Conservation (phyloP, 1,140 invertebrate genomes). For the Eciton burchellii region DNA sequence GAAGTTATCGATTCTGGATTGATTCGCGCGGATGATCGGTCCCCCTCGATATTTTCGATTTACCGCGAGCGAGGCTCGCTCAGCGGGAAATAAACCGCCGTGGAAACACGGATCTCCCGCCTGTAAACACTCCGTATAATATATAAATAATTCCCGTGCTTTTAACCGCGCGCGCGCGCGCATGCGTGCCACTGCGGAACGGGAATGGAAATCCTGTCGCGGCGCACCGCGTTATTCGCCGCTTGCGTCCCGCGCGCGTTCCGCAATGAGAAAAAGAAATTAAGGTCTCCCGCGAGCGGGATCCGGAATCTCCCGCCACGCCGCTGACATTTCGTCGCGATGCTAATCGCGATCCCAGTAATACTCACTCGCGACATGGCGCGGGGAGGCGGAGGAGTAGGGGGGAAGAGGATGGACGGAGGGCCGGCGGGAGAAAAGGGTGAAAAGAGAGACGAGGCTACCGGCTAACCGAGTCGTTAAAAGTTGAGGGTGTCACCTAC, state of each 20-base stretch:
- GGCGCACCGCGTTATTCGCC: constrained; percentile 32
- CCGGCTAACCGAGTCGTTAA: constrained; percentile 57
- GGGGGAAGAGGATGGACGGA: neutral
- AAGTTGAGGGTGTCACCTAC: constrained; percentile 68
- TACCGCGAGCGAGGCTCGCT: no score
- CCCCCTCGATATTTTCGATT: neutral
- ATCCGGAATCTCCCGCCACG: constrained; percentile 16
- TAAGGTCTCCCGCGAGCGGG: constrained; percentile 1
- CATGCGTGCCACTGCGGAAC: neutral
- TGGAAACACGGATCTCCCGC: neutral
- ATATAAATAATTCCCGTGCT: neutral
- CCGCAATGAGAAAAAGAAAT: constrained; percentile 6
- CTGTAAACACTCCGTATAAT: neutral
- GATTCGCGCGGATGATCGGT: no score
- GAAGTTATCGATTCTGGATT: neutral
- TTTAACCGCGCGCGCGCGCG: constrained; percentile 30
- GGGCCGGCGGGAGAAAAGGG: neutral
- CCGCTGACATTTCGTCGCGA: constrained; percentile 46
- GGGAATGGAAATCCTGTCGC: constrained; percentile 8
- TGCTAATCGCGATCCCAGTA: constrained; percentile 62
- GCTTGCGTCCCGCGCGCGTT: constrained; percentile 17
- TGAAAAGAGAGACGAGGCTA: constrained; percentile 37
- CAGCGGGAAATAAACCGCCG: neutral
- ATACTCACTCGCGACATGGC: constrained; percentile 58
- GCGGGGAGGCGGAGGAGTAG: neutral